A percentile compares a stretch with the other conserved stretches of the same genome.
Evolutionary conservation across 2,888 invertebrate genomes (phyloP).

Genomic region (Orgyia antiqua): DNA sequence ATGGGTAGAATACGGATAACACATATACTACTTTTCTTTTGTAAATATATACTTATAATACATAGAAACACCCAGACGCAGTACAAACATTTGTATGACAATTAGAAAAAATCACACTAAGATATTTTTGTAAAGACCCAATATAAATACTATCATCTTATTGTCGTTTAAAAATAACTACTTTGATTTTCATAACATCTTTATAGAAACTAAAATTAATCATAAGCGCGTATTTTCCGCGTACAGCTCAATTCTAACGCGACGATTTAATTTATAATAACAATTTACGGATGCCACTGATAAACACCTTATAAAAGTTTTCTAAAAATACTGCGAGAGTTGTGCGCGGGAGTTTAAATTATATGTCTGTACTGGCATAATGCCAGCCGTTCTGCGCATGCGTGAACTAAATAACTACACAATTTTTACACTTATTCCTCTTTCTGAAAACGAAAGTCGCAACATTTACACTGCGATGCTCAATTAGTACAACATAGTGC

Average conservation of each 20-base stretch:
- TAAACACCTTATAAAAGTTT: constrained; percentile 70
- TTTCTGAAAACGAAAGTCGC: constrained; percentile 47
- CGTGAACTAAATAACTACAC: constrained; percentile 61
- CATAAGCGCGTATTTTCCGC: no score
- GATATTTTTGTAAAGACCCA: no score
- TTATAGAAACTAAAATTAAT: no score
- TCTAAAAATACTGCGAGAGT: constrained; percentile 64
- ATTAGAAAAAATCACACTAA: no score
- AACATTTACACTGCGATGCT: constrained; percentile 48
- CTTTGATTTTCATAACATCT: no score
- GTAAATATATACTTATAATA: no score
- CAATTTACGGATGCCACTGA: constrained; percentile 42
- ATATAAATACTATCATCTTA: no score
- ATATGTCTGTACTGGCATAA: constrained; percentile 61
- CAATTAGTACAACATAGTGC: constrained; percentile 44
- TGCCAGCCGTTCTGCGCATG: constrained; percentile 56
- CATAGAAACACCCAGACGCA: no score
- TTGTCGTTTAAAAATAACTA: no score
- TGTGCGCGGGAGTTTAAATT: constrained; percentile 64
- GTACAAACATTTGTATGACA: no score
- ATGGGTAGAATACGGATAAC: no score
- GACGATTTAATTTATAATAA: constrained; percentile 46
- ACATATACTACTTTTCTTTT: no score
- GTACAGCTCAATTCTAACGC: not conserved
- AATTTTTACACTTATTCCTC: constrained; percentile 62